Evolutionary conservation across 2,797 vertebrate species (phyloP).

Genomic region (Myripristis murdjan): DNA sequence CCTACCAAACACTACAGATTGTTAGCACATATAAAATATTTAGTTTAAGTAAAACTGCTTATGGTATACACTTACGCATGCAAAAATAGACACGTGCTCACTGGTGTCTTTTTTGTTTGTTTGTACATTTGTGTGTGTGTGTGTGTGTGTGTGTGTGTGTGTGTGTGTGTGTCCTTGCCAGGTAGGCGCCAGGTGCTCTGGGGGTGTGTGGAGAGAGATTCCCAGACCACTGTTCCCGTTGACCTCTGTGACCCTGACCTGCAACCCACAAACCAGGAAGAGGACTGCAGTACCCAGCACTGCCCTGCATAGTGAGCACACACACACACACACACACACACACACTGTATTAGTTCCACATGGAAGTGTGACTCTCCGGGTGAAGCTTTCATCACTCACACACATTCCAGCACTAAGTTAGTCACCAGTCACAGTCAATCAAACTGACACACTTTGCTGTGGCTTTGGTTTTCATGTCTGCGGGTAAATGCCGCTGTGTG

Average conservation of each 20-base stretch:
- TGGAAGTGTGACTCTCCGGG: constrained; percentile 13
- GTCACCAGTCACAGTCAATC: constrained; percentile 41
- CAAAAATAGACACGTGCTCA: constrained; percentile 10
- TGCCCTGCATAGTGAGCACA: constrained; percentile 82
- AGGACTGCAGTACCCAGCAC: constrained; percentile 78
- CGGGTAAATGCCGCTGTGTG: constrained; percentile 34
- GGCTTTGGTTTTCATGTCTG: constrained; percentile 44
- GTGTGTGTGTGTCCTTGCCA: constrained; percentile 52
- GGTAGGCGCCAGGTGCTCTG: constrained; percentile 77
- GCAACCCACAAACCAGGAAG: constrained; percentile 65
- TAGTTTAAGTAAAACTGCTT: neutral
- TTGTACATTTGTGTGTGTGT: too few relatives aligned
- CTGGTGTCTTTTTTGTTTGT: neutral
- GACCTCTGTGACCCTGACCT: constrained; percentile 77
- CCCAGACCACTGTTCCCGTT: constrained; percentile 63
- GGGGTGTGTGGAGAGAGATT: constrained; percentile 76
- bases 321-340: neutral
- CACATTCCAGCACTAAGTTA: constrained; percentile 35
- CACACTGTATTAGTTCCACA: constrained; percentile 32
- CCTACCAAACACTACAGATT: too few relatives aligned
- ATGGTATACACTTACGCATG: neutral
- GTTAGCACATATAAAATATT: too few relatives aligned
- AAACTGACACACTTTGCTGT: constrained; percentile 49
- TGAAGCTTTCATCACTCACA: constrained; percentile 34
- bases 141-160: constrained; percentile 36